Percentiles rank a stretch among this genome's conserved stretches.
phyloP scores from a whole-genome alignment of 2,888 invertebrate genomes.

The Scaptodrosophila latifasciaeformis region DNA sequence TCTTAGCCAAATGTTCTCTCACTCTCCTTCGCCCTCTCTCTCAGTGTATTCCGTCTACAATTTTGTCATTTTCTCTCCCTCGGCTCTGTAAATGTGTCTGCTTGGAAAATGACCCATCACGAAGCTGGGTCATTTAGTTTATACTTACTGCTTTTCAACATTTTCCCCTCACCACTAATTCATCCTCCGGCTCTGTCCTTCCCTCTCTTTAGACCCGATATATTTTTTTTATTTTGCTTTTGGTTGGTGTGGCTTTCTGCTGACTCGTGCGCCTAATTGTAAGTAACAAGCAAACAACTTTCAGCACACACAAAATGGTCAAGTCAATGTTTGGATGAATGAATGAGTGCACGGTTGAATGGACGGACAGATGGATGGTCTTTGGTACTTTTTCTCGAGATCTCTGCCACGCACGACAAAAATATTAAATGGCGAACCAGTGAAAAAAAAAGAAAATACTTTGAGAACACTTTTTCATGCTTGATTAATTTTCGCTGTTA shows the following conservation, averaged over 20 bases:
- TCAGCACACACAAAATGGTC: slow-evolving; percentile 40
- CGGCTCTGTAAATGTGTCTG: too few species aligned
- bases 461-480: slow-evolving; percentile 54
- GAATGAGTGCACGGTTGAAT: too few species aligned
- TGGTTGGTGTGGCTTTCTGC: slow-evolving; percentile 32
- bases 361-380: too few species aligned
- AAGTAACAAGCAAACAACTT: slow-evolving; percentile 57
- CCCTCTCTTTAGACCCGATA: too few species aligned
- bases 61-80: too few species aligned
- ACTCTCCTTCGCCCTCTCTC: too few species aligned
- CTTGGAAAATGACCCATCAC: slow-evolving; percentile 3
- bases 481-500: slow-evolving; percentile 54
- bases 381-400: neutral
- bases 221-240: slow-evolving; percentile 6
- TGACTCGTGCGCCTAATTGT: slow-evolving; percentile 61
- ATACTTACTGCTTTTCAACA: slow-evolving; percentile 16
- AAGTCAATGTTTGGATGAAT: too few species aligned
- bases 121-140: slow-evolving; percentile 32
- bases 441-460: too few species aligned
- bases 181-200: neutral
- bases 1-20: too few species aligned
- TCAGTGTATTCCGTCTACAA: too few species aligned
- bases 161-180: slow-evolving; percentile 5
- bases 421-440: slow-evolving; percentile 40
- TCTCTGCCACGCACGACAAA: neutral